A percentile compares a stretch with the other conserved stretches of the same genome.
Evolutionary conservation across 2,888 invertebrate species (phyloP).

Genomic region (Diarsia dahlii): DNA sequence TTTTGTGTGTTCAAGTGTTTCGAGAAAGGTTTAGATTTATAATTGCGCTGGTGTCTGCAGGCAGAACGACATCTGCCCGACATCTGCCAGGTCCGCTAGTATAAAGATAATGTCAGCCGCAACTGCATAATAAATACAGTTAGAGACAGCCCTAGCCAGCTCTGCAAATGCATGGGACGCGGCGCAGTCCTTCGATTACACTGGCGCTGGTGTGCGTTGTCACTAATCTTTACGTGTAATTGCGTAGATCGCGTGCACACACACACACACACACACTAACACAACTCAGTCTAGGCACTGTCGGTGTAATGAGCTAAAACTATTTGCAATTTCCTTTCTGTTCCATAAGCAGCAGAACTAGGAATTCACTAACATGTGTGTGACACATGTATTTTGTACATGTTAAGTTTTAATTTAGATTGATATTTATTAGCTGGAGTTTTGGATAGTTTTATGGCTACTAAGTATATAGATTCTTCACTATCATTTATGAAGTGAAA

Average conservation of each 20-base stretch:
- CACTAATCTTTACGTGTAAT: conserved; percentile 72
- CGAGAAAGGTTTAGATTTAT: no score
- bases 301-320: conserved; percentile 77
- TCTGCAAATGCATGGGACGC: conserved; percentile 70
- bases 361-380: conserved; percentile 62
- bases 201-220: conserved; percentile 73
- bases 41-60: no score
- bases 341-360: conserved; percentile 59
- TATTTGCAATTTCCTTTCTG: conserved; percentile 81
- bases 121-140: conserved; percentile 4
- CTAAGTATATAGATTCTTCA: background rate
- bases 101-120: background rate
- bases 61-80: no score
- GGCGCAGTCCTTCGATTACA: conserved; percentile 77
- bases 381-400: conserved; percentile 46
- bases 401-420: conserved; percentile 58
- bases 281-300: conserved; percentile 70
- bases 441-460: background rate
- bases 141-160: conserved; percentile 58
- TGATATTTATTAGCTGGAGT: conserved; percentile 22
- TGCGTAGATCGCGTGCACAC: conserved; percentile 70
- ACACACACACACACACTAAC: conserved; percentile 64
- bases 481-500: background rate
- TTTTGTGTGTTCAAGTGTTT: no score
- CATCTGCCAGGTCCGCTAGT: no score